Evolutionary conservation across 2,888 invertebrate genomes (phyloP).

Genomic region (Seira musarum): DNA sequence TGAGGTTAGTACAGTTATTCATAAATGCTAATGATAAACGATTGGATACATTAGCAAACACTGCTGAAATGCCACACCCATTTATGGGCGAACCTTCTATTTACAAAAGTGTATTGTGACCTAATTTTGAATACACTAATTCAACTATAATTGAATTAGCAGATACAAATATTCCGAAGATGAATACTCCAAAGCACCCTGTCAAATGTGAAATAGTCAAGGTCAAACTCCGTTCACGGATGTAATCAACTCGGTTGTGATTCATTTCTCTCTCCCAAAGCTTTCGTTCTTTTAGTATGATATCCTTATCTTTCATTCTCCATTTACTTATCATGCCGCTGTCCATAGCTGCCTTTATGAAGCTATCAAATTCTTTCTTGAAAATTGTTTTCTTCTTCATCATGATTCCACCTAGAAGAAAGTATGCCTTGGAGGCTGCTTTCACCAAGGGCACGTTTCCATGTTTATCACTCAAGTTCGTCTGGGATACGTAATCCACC

Average conservation of each 20-base stretch:
- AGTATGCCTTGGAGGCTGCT: slow-evolving; percentile 1
- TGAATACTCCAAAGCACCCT: too few relatives aligned
- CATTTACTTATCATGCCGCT: slow-evolving; percentile 45
- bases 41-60: too few relatives aligned
- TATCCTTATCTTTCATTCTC: slow-evolving; percentile 35
- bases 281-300: slow-evolving; percentile 21
- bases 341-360: slow-evolving; percentile 19
- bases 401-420: slow-evolving; percentile 25
- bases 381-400: slow-evolving; percentile 43
- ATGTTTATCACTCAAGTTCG: slow-evolving; percentile 43
- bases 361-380: slow-evolving; percentile 22
- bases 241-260: slow-evolving; percentile 60
- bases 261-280: slow-evolving; percentile 54
- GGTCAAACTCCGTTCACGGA: slow-evolving; percentile 54
- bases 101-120: slow-evolving; percentile 31
- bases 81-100: too few relatives aligned
- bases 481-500: slow-evolving; percentile 38
- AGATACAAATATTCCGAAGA: not conserved
- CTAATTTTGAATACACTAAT: slow-evolving; percentile 19
- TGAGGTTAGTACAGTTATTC: too few relatives aligned
- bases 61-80: too few relatives aligned
- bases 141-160: slow-evolving; percentile 8
- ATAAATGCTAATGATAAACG: too few relatives aligned
- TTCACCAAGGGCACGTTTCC: slow-evolving; percentile 36
- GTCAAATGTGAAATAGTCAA: too few relatives aligned